phyloP scores from a whole-genome alignment of 2,888 invertebrate species.

The Lepidochrysops patricia region DNA sequence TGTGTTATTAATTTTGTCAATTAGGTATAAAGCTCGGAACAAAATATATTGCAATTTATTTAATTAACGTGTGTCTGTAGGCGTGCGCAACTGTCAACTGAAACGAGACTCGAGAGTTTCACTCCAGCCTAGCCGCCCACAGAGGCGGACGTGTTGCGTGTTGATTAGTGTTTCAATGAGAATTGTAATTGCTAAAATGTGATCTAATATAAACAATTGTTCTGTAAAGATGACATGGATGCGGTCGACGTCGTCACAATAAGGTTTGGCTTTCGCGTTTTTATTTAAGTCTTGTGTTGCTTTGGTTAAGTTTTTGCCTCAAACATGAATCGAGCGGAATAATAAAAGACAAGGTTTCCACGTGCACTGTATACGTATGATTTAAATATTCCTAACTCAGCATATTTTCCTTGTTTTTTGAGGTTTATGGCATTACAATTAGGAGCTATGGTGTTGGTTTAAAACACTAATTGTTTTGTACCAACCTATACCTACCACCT shows the following conservation, averaged over 20 bases:
- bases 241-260: slow-evolving; percentile 3
- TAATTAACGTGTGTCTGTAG: not conserved
- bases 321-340: not conserved
- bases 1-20: not conserved
- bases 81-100: not conserved
- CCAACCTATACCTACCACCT: no score
- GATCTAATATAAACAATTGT: slow-evolving; percentile 7
- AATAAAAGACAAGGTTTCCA: not conserved
- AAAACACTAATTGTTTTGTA: no score
- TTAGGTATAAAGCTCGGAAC: not conserved
- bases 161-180: not conserved
- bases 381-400: not conserved
- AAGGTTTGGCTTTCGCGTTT: slow-evolving; percentile 11
- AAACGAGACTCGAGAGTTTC: not conserved
- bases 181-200: not conserved
- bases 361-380: not conserved
- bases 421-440: not conserved
- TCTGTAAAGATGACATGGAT: slow-evolving; percentile 7
- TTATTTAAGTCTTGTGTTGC: not conserved
- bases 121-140: not conserved
- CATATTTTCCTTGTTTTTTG: not conserved
- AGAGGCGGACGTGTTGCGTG: not conserved
- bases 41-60: not conserved
- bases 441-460: not conserved
- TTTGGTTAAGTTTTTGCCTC: not conserved